A percentile compares a stretch with the other conserved stretches of the same genome.
These are phyloP conservation scores for Lasiurus borealis DNA, from an alignment of 2,113 vertebrate species.

Conservation along the genomic window DNA sequence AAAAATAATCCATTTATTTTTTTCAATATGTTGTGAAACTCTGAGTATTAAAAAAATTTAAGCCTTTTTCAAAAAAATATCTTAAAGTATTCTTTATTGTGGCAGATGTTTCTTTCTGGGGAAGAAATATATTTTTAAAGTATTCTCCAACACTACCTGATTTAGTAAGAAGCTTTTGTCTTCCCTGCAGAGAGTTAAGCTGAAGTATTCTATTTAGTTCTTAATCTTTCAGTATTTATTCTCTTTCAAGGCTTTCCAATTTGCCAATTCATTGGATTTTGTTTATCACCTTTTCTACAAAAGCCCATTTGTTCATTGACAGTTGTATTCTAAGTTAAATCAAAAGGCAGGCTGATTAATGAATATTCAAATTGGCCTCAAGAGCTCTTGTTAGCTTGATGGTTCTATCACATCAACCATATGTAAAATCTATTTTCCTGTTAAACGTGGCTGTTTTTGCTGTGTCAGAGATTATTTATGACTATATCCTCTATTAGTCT, in stretches of 20 bases:
- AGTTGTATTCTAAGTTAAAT: constrained; percentile 75
- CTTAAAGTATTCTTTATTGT: constrained; percentile 48
- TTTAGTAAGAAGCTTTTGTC: constrained; percentile 59
- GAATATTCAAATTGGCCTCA: constrained; percentile 76
- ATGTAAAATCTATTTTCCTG: constrained; percentile 73
- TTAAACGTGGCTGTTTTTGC: constrained; percentile 64
- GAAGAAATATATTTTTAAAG: constrained; percentile 46
- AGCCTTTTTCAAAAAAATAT: constrained; percentile 22
- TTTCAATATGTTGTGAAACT: constrained; percentile 7
- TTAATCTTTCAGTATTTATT: constrained; percentile 75
- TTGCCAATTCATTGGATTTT: constrained; percentile 79
- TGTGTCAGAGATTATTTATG: constrained; percentile 71
- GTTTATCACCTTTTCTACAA: constrained; percentile 76
- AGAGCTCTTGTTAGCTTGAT: constrained; percentile 65
- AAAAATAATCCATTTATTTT: constrained; percentile 62
- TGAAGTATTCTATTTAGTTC: constrained; percentile 67
- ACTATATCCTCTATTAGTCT: constrained; percentile 57
- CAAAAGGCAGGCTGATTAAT: constrained; percentile 70
- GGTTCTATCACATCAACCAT: constrained; percentile 66
- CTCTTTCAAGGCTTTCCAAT: constrained; percentile 72
- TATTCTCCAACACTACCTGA: constrained; percentile 55
- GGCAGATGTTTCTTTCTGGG: constrained; percentile 57
- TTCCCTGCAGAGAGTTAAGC: constrained; percentile 70
- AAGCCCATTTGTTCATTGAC: constrained; percentile 79
- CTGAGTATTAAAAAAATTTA: constrained; percentile 54